Percentiles rank a stretch among this genome's conserved stretches.
Evolutionary conservation across 2,888 invertebrate species (phyloP).

Genomic region (Seira musarum): DNA sequence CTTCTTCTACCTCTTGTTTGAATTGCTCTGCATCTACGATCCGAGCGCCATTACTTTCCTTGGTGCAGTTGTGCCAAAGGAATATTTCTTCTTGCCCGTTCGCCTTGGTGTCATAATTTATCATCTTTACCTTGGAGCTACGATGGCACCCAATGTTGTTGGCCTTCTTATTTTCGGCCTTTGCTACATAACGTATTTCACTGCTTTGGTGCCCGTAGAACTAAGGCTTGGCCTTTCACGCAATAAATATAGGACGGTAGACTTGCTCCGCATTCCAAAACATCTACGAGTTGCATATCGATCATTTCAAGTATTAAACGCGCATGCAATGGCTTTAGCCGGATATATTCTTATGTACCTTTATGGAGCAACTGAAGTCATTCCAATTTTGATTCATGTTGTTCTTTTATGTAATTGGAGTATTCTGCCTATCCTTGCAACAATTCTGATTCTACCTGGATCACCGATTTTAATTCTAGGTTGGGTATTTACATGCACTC

Average conservation of each 20-base stretch:
- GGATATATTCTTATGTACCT: not conserved
- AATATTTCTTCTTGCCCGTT: conserved; percentile 12
- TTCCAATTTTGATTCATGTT: not conserved
- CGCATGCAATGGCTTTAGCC: not conserved
- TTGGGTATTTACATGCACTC: not conserved
- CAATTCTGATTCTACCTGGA: not conserved
- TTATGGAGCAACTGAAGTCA: not conserved
- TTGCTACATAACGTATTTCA: not conserved
- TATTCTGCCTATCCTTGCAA: not conserved
- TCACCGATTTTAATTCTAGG: not conserved
- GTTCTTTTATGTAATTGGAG: not conserved
- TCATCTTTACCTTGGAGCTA: not conserved
- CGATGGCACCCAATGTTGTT: not conserved
- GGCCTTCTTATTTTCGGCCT: not conserved
- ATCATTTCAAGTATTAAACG: not conserved
- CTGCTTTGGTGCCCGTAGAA: not conserved
- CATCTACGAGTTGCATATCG: too few relatives aligned
- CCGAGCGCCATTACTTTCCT: not conserved
- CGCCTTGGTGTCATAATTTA: not conserved
- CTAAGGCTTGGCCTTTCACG: not conserved
- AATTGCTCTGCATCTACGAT: not conserved
- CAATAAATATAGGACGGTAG: not conserved
- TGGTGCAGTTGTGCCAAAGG: not conserved
- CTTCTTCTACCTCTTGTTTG: too few relatives aligned
- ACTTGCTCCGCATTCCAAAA: not conserved